phyloP scores from a whole-genome alignment of 2,888 invertebrate species.

The Pammene aurita region DNA sequence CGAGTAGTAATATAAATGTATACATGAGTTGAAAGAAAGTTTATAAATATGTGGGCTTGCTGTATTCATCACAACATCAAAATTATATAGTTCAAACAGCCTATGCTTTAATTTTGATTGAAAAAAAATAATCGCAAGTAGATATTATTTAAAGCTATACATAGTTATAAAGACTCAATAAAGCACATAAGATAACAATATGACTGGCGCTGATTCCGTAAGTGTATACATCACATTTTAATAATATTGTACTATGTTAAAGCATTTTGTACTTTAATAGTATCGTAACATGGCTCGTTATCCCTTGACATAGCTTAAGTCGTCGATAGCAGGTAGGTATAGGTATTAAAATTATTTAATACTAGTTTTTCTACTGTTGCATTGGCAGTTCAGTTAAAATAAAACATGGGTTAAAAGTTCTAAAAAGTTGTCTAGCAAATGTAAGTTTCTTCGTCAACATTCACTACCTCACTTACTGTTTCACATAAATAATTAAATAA shows the following conservation, averaged over 20 bases:
- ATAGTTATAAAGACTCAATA: background rate
- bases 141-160: background rate
- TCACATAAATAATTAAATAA: too few species aligned
- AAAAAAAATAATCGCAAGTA: background rate
- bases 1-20: too few species aligned
- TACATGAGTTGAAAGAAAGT: too few species aligned
- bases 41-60: too few species aligned
- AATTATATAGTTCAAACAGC: too few species aligned
- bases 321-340: slow-evolving; percentile 46
- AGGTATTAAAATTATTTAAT: background rate
- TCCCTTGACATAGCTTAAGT: slow-evolving; percentile 61
- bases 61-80: too few species aligned
- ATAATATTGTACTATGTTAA: slow-evolving; percentile 36
- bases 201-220: slow-evolving; percentile 36
- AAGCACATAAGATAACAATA: slow-evolving; percentile 20
- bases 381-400: background rate
- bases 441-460: too few species aligned
- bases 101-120: too few species aligned
- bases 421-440: too few species aligned
- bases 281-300: slow-evolving; percentile 52
- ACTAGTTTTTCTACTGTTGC: background rate
- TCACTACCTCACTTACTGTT: too few species aligned
- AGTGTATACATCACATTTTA: background rate
- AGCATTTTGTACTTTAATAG: slow-evolving; percentile 39
- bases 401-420: background rate